Evolutionary conservation across 1,140 invertebrate species (phyloP), one percentile per base, ranked within the genome.

Genomic region (Diuraphis noxia): DNA sequence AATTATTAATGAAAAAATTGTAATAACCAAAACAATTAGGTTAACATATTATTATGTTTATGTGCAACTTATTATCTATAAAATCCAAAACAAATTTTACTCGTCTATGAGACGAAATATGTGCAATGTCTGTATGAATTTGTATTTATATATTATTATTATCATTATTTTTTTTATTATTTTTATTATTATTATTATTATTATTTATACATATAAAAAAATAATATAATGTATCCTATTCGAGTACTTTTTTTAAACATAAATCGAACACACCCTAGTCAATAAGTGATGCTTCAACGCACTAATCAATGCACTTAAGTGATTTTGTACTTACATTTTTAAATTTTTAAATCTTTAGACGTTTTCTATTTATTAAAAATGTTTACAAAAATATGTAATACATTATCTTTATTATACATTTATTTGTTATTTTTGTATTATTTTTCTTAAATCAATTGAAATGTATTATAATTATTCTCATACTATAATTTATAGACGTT

Each of bases 251-350:
- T 90, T 81, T 91, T 81, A 43, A 91, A 91, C 77, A 82, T 91
- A 82, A 91, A 91, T 91, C 89, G 89, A 91, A 91, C 77, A 91
- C 89, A 91, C 89, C 89, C 77, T 91, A 91, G 89, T 91, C 89
- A 82, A 81, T 91, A 91, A 91, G 89, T 91, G 77, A 91, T 91
- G 89, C 77, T 91, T 91, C 89, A 91, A 91, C 43, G 89, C 89
- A 91, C 89, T 81, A 79, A 91, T 82, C 77, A 79, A 82, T 91
- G 89, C 89, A 91, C 89, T 81, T 82, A 91, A 91, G 77, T 82
- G 89, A 79, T 91, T 91, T 91, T 91, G 89, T 91, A 91, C 77
- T 82, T 91, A 91, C 21, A 79, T 90, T 90, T 90, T 81, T 88
- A n/a, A 52, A 91, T 82, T 91, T 82, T 49, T 81, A 81, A 81